Evolutionary conservation across 2,797 vertebrate genomes (phyloP).

Genomic region (Chelon auratus): DNA sequence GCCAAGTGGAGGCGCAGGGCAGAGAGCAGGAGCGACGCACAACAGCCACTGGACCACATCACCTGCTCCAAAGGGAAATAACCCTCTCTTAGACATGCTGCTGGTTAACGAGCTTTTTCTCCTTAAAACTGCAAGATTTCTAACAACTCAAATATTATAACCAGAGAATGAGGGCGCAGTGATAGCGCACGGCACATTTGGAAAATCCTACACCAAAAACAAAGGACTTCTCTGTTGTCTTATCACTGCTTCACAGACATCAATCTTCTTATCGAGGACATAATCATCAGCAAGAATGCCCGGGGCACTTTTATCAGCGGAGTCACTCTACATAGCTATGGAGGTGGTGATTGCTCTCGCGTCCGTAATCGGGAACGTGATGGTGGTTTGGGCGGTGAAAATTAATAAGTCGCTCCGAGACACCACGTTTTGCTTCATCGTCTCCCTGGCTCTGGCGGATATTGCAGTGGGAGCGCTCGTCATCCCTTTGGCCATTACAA

Average conservation of each 20-base stretch:
- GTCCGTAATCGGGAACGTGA: conserved; percentile 94
- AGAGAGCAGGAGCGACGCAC: conserved; percentile 54
- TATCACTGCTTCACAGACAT: conserved; percentile 14
- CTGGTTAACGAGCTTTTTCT: neutral
- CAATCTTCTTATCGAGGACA: conserved; percentile 24
- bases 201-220: conserved; percentile 15
- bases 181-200: conserved; percentile 43
- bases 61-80: conserved; percentile 57
- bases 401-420: conserved; percentile 94
- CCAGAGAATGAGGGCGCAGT: conserved; percentile 16
- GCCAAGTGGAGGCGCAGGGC: conserved; percentile 53
- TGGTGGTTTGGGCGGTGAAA: conserved; percentile 99
- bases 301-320: conserved; percentile 81
- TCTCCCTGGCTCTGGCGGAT: conserved; percentile 94
- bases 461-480: conserved; percentile 96
- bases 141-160: conserved; percentile 15
- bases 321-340: conserved; percentile 92
- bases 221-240: conserved; percentile 12
- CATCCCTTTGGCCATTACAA: conserved; percentile 95
- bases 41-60: conserved; percentile 36
- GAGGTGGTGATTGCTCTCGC: conserved; percentile 94
- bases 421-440: conserved; percentile 97
- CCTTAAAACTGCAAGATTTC: conserved; percentile 14
- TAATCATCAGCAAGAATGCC: conserved; percentile 81
- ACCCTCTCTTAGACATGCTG: neutral